Evolutionary conservation across 2,113 vertebrate species (phyloP), one percentile per base, ranked within the genome.

Genomic region (Gymnobelideus leadbeateri): DNA sequence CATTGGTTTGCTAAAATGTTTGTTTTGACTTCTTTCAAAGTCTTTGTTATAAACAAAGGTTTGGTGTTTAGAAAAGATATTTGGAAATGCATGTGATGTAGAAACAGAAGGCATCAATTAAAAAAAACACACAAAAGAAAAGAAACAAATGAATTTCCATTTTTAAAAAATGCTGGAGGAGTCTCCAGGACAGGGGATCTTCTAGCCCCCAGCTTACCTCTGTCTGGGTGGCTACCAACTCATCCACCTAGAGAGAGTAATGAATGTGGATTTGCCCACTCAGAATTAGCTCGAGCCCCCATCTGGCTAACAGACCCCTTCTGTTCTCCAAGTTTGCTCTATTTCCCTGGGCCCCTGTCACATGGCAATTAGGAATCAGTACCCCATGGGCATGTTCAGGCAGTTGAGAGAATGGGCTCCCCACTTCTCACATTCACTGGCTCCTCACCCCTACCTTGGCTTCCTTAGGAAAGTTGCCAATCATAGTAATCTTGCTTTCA

Each of bases 61-160:
- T n/a, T n/a, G 31, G 19, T 37, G 31, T 5, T 5, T 16, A n/a
- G 4, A n/a, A 77, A n/a, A n/a, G 68, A 5, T 19, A 4, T n/a
- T 5, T 16, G 14, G 3, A n/a, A n/a, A 77, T n/a, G 14, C 68
- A 3, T 2, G 1, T 16, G 37, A n/a, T 19, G 14, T 2, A 16
- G 14, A n/a, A 77, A n/a, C 37, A 77, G 37, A 77, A 77, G 68
- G 37, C 28, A 3, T 3, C 57, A 31, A 31, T 37, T 28, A 28
- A 8, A 31, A 61, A 61, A 25, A 54, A 23, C 47, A 49, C 53
- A 19, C 7, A 5, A 77, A 77, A n/a, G 28, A 37, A 37, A 68
- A 31, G 31, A 68, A 68, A 5, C 61, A 37, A 77, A 1, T n/a
- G 61, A 77, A n/a, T 37, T 77, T 77, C 8, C 28, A 77, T 77